These are phyloP conservation scores for Clavelina lepadiformis DNA, from an alignment of 23 tunicate genomes.

Conservation along the genomic window DNA sequence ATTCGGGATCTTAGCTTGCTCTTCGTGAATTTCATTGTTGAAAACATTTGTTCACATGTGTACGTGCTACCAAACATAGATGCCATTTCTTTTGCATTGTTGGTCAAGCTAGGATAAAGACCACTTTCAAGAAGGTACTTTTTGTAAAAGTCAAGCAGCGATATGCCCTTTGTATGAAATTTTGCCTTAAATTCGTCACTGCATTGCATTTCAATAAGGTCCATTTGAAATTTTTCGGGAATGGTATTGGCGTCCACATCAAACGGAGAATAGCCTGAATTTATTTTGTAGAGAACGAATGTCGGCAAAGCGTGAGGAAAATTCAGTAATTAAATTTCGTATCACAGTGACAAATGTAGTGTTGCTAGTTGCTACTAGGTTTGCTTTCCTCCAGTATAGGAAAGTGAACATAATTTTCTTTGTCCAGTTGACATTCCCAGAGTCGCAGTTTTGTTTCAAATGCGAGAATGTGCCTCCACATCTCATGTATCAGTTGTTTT, in stretches of 20 bases:
- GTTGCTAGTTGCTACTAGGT: constrained; percentile 31
- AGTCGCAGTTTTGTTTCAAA: constrained; percentile 74
- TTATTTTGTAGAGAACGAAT: constrained; percentile 61
- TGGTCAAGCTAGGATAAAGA: constrained; percentile 15
- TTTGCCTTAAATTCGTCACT: constrained; percentile 36
- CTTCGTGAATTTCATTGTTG: constrained; percentile 51
- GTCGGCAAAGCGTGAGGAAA: constrained; percentile 41
- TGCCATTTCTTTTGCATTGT: constrained; percentile 42
- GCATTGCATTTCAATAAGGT: constrained; percentile 49
- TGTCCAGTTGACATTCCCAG: constrained; percentile 63
- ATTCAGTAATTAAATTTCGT: constrained; percentile 42
- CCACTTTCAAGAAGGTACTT: constrained; percentile 3
- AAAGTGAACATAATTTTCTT: constrained; percentile 51
- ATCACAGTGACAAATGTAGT: constrained; percentile 47
- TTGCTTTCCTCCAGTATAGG: constrained; percentile 38
- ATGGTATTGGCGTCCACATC: constrained; percentile 37
- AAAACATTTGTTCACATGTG: constrained; percentile 45
- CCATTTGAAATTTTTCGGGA: constrained; percentile 61
- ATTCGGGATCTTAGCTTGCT: constrained; percentile 42
- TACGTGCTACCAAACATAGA: constrained; percentile 59
- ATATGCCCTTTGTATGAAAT: constrained; percentile 20
- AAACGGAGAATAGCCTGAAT: constrained; percentile 54
- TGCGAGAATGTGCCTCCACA: constrained; percentile 58
- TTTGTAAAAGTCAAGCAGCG: constrained; percentile 31
- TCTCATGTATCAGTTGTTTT: constrained; percentile 55